Evolutionary conservation across 2,888 invertebrate species (phyloP).

Genomic region (Gandaritis pyraliata): DNA sequence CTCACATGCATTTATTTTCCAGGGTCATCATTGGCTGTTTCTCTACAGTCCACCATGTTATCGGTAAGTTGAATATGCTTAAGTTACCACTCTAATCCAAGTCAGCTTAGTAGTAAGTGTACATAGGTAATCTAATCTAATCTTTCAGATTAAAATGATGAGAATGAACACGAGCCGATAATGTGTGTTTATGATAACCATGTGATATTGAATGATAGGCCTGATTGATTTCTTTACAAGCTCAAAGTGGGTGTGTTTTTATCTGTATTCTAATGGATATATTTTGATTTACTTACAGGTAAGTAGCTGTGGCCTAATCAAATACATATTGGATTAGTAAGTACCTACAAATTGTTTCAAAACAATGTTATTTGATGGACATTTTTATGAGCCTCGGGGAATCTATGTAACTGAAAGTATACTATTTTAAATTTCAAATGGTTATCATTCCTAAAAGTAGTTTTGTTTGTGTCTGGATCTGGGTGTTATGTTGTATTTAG

Average conservation of each 20-base stretch:
- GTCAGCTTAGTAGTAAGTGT: neutral
- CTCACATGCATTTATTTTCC: conserved; percentile 22
- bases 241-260: neutral
- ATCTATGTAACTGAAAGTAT: too few species aligned
- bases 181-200: conserved; percentile 72
- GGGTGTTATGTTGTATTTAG: too few species aligned
- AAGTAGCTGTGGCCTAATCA: neutral
- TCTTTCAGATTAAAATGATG: conserved; percentile 54
- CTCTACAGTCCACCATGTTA: neutral
- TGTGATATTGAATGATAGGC: conserved; percentile 77
- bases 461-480: too few species aligned
- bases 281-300: conserved; percentile 13
- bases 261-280: conserved; percentile 3
- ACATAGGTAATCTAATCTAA: too few species aligned
- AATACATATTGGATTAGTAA: too few species aligned
- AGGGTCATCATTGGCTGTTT: conserved; percentile 13
- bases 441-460: too few species aligned
- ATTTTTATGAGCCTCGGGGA: too few species aligned
- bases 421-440: too few species aligned
- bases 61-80: neutral
- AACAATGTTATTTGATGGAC: too few species aligned
- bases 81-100: neutral
- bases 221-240: conserved; percentile 52
- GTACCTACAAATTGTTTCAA: too few species aligned
- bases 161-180: conserved; percentile 72